Evolutionary conservation across 2,888 invertebrate genomes (phyloP), one percentile per base, ranked within the genome.

Genomic region (Slavum lentiscoides): DNA sequence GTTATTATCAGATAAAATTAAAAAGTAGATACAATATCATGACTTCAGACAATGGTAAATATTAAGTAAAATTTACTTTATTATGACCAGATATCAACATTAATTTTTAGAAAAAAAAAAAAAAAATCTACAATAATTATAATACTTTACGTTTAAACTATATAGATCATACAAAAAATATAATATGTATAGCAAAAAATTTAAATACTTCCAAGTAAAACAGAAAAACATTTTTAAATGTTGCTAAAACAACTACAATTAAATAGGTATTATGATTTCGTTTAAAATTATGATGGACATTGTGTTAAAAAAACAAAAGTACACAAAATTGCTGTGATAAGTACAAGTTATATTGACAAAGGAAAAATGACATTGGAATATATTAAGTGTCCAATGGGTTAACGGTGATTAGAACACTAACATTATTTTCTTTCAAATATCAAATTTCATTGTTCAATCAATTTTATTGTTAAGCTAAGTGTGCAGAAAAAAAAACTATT

Each of bases 1-100:
- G 80, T 80, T 80, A 77, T 80, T 80, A 72, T 80, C 80, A 80
- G 80, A 80, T 68, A 80, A 80, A 80, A 80, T 80, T 74, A 80
- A 80, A 70, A 80, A 80, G 23, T 80, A 80, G 64, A 64, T 72
- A 80, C 80, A 80, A 80, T 80, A 80, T 80, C 43, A 55, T 68
- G 67, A 72, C 19, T 80, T 72, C 55, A 58, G 72, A 66, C 72
- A 80, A 43, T 66, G 39, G 64, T 64, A 72, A 80, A 80, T 80
- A 80, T 70, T 13, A 69, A 58, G 67, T 67, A 72, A 80, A 64
- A 58, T 72, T 64, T 64, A 64, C 53, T 72, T 37, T 17, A 59
- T 74, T 30, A 80, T 58, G 72, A 64, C 23, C 62, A 80, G 70
- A 58, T 39, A 66, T 70, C 70, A 72, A 75, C 67, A 75, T 75